These are phyloP conservation scores for Disparrhopalites patrizii DNA, from an alignment of 2,888 invertebrate genomes.

Conservation along the genomic window DNA sequence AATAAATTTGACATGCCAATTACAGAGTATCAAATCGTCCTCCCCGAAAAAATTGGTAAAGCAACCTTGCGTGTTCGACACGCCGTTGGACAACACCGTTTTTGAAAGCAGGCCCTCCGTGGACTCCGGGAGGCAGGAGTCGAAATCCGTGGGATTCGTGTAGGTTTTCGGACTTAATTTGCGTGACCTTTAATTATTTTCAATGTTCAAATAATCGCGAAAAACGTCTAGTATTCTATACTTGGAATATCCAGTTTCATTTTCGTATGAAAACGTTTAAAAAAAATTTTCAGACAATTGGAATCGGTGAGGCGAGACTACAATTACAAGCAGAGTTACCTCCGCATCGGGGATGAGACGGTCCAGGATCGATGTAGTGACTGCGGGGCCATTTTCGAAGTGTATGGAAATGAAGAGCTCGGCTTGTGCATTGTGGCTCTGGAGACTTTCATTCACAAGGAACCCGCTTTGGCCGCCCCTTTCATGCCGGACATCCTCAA, in stretches of 20 bases:
- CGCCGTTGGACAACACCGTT: constrained; percentile 39
- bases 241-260: no score
- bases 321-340: constrained; percentile 59
- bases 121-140: constrained; percentile 17
- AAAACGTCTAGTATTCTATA: no score
- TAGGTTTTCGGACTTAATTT: constrained; percentile 21
- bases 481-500: constrained; percentile 85
- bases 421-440: constrained; percentile 89
- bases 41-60: constrained; percentile 47
- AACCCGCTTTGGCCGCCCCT: constrained; percentile 91
- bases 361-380: constrained; percentile 74
- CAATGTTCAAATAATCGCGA: no score
- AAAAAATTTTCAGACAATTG: not conserved
- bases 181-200: no score
- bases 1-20: no score
- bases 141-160: constrained; percentile 45
- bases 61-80: constrained; percentile 40
- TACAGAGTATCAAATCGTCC: not conserved
- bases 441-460: constrained; percentile 93
- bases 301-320: not conserved
- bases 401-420: constrained; percentile 95
- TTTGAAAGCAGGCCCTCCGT: constrained; percentile 32
- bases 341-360: constrained; percentile 67
- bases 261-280: not conserved
- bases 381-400: constrained; percentile 82